Evolutionary conservation across 2,888 invertebrate species (phyloP), one percentile per base, ranked within the genome.

Genomic region (Anoplius nigerrimus): DNA sequence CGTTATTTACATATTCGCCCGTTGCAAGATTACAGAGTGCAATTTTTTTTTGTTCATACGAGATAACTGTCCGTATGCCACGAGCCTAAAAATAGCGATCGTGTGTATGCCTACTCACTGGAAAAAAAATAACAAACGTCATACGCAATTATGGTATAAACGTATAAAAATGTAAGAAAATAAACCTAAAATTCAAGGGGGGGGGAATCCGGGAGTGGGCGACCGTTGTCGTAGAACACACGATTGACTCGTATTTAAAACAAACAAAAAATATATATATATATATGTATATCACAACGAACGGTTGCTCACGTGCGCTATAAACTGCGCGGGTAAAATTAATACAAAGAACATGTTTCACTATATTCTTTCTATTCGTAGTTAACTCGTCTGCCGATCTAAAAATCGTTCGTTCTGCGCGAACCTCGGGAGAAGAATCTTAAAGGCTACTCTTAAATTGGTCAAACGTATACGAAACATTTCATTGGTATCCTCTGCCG

Each of bases 91-190:
- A 34, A 3, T 6, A 34, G 34, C 34, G 34, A 34, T 34, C 34
- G 34, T 13, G 34, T 59, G 45, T 45, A 43, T 57, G 21, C 55
- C 55, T 52, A 13, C 22, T 60, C 58, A 55, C 45, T 42, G 15
- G 63, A 66, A 66, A 67, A 56, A 48, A 27, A 52, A 5, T 24
- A 45, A 45, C 51, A 71, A 70, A 70, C 66, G 72, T 74, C 69
- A 66, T 76, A 78, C 70, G 75, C 68, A 71, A 71, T 78, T 71
- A 74, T 60, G 72, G 79, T 86, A 85, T 84, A 86, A 86, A 85
- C 78, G 83, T 86, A 86, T 68, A 86, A 86, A 86, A 85, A 83
- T 80, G 78, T 85, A 85, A 84, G 69, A 86, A 86, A 86, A 80
- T 80, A 75, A 81, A 70, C 46, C 72, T 79, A 76, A 80, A 80